Conservation (phyloP, 2,888 invertebrate species). For the Anaspis maculata region DNA sequence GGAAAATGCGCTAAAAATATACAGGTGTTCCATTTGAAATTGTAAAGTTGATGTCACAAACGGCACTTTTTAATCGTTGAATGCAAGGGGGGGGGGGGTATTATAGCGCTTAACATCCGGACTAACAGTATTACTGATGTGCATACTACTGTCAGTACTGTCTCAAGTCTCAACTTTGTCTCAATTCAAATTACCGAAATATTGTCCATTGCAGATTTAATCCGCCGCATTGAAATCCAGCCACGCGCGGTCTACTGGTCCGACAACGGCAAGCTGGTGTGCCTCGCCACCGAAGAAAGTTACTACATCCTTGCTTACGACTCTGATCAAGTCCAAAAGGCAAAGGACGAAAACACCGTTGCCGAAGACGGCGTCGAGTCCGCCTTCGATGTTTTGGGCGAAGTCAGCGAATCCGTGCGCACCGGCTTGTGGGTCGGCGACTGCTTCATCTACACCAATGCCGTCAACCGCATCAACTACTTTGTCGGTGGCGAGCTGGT, state of each 20-base stretch:
- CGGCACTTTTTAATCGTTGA: no score
- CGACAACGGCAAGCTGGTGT: slow-evolving; percentile 87
- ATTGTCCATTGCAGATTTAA: no score
- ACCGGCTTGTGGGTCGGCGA: slow-evolving; percentile 98
- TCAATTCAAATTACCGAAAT: no score
- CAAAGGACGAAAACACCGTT: slow-evolving; percentile 67
- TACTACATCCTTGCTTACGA: slow-evolving; percentile 91
- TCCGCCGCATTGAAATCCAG: slow-evolving; percentile 94
- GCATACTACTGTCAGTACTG: no score
- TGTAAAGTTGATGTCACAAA: no score
- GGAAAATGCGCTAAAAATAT: no score
- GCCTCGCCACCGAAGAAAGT: slow-evolving; percentile 89
- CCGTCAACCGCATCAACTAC: slow-evolving; percentile 94
- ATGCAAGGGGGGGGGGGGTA: no score
- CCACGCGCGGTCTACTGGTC: slow-evolving; percentile 94
- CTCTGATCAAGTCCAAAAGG: slow-evolving; percentile 68
- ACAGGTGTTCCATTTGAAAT: no score
- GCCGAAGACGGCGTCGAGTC: slow-evolving; percentile 92
- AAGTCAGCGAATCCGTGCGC: slow-evolving; percentile 84
- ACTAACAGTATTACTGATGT: no score
- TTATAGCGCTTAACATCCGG: no score
- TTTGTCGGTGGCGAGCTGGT: slow-evolving; percentile 99
- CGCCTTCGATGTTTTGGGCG: slow-evolving; percentile 95
- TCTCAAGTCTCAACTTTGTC: no score
- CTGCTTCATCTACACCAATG: slow-evolving; percentile 99